Base-by-base conservation (phyloP, 2,113 vertebrate genomes). In the Origma solitaria region DNA sequence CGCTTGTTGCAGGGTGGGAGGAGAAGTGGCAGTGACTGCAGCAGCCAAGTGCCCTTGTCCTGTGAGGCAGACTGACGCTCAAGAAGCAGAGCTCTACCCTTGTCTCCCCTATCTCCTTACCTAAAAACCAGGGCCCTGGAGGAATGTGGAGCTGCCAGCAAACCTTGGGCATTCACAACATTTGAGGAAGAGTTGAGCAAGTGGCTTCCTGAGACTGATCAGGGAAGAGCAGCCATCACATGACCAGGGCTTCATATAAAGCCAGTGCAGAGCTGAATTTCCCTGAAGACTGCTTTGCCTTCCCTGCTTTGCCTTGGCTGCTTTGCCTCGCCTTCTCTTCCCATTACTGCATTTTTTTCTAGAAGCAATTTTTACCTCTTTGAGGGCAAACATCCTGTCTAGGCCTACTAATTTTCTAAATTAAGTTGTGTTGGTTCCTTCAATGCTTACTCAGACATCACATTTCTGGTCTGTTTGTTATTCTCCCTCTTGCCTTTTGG, bases 41-140 rank as follows among this genome's bases (percentile, higher is more conserved):
- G 40, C 17, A 69, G 40, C 8, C 58, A 47, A 68, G 44, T 28
- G 57, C 25, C 30, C 31, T 1, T 14, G n/a, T 58, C 35, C 58
- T 16, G 14, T 53, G 40, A 37, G 38, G 10, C 27, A 82, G 25
- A n/a, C 1, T 4, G 40, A 50, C 30, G 10, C 42, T 44, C 0
- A 2, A 82, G 66, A 10, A n/a, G 30, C 11, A 61, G 61, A 69
- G 21, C 18, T 78, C 60, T 44, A 58, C 35, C 49, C 45, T 30
- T 0, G 0, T 19, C 33, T 75, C 10, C 33, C 51, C 27, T 57
- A 3, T 13, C 11, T 13, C 37, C 14, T 40, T 40, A 51, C 42
- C 30, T 53, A 11, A 53, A 86, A 71, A 13, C 0, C 19, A 35
- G 19, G 18, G 14, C 30, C 5, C 18, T 15, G 15, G 25, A 53